Evolutionary conservation across 30 jellyfish, hydroid and myxozoan species (phyloP).

Genomic region (Aurelia sp.): DNA sequence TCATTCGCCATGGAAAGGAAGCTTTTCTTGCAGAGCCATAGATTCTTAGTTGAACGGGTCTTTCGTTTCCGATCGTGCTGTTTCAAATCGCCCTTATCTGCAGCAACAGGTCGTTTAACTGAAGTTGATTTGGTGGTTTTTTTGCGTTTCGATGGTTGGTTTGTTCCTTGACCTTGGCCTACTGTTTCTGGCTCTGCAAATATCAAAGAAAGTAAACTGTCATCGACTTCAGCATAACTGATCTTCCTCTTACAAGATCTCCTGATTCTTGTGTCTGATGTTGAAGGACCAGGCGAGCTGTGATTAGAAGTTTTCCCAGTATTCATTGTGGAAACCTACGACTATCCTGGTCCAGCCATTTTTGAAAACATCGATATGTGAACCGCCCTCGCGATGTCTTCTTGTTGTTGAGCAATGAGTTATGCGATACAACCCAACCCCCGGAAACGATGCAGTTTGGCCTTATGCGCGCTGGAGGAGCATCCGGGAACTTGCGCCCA

Average conservation of each 20-base stretch:
- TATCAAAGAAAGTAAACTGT: slow-evolving; percentile 45
- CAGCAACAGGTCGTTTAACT: too few relatives aligned
- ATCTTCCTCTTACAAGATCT: slow-evolving; percentile 35
- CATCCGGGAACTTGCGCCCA: slow-evolving; percentile 38
- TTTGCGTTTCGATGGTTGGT: too few relatives aligned
- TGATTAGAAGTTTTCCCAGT: slow-evolving; percentile 3
- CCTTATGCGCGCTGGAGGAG: slow-evolving; percentile 21
- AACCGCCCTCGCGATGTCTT: too few relatives aligned
- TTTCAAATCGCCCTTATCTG: slow-evolving; percentile 18
- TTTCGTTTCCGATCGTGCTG: slow-evolving; percentile 18
- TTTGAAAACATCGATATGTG: too few relatives aligned
- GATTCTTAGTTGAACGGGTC: slow-evolving; percentile 30
- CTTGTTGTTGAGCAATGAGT: neutral
- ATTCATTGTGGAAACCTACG: slow-evolving; percentile 34
- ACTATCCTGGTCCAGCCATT: too few relatives aligned
- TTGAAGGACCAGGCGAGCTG: slow-evolving; percentile 44
- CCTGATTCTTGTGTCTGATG: neutral
- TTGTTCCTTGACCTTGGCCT: too few relatives aligned
- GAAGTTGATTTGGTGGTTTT: too few relatives aligned
- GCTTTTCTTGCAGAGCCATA: slow-evolving; percentile 45
- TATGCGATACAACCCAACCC: slow-evolving; percentile 17
- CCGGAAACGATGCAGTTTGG: slow-evolving; percentile 6
- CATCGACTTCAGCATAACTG: slow-evolving; percentile 28
- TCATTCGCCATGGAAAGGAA: slow-evolving; percentile 34
- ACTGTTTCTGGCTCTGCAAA: too few relatives aligned